Evolutionary conservation across 2,888 invertebrate species (phyloP).

Genomic region (Achlya flavicornis): DNA sequence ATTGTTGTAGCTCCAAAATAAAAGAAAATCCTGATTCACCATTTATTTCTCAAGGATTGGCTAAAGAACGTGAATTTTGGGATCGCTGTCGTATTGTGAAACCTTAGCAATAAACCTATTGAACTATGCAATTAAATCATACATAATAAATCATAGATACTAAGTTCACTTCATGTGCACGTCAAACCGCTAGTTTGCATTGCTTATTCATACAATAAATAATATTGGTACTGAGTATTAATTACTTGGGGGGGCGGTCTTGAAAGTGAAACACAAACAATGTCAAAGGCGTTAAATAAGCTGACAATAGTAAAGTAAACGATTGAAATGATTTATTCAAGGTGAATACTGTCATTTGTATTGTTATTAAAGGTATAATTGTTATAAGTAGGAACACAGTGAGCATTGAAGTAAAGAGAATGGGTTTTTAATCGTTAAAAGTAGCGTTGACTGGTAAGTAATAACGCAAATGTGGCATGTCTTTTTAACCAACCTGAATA

Average conservation of each 20-base stretch:
- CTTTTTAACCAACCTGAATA: too few relatives aligned
- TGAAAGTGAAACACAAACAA: slow-evolving; percentile 31
- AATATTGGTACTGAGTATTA: slow-evolving; percentile 4
- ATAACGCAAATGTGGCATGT: too few relatives aligned
- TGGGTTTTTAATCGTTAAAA: slow-evolving; percentile 7
- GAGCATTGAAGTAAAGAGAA: slow-evolving; percentile 28
- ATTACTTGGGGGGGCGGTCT: slow-evolving; percentile 13
- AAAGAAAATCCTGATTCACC: neutral
- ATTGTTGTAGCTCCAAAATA: neutral
- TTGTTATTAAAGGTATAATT: slow-evolving; percentile 37
- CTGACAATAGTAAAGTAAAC: slow-evolving; percentile 36
- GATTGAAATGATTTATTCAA: slow-evolving; percentile 46
- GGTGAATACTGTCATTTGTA: slow-evolving; percentile 46
- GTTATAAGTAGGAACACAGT: slow-evolving; percentile 23
- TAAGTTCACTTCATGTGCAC: neutral
- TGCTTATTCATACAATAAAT: neutral
- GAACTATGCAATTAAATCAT: slow-evolving; percentile 1
- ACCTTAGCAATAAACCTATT: slow-evolving; percentile 4
- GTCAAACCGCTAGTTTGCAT: neutral
- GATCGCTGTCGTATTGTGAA: neutral
- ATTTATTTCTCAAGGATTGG: neutral
- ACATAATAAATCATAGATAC: neutral
- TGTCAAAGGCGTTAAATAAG: slow-evolving; percentile 27
- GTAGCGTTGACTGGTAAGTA: neutral
- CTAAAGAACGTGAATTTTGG: neutral